phyloP scores from a whole-genome alignment of 2,113 vertebrate species.

The Gracilinanus agilis region DNA sequence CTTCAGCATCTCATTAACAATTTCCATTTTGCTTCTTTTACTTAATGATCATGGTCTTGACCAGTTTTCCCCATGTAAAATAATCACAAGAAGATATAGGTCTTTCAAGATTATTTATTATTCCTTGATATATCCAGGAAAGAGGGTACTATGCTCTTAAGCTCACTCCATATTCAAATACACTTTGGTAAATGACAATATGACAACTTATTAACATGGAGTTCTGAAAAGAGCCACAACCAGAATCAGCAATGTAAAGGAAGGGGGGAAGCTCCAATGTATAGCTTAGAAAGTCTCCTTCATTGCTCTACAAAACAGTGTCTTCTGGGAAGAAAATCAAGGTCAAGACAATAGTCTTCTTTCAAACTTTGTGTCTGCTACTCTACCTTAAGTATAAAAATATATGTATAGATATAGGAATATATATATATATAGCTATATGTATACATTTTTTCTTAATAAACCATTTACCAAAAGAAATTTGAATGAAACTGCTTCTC shows the following conservation, averaged over 20 bases:
- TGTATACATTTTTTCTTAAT: not conserved
- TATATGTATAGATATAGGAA: not conserved
- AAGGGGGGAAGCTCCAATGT: not conserved
- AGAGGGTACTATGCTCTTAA: conserved; percentile 5
- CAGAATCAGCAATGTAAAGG: not conserved
- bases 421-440: not conserved
- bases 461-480: conserved; percentile 49
- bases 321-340: conserved; percentile 56
- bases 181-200: not conserved
- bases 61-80: conserved; percentile 24
- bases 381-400: conserved; percentile 49
- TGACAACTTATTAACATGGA: not conserved
- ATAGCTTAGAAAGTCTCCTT: fast-evolving
- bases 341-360: conserved; percentile 37
- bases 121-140: not conserved
- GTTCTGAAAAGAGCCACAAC: fast-evolving
- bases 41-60: not conserved
- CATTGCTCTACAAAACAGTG: not conserved
- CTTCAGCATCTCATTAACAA: conserved; percentile 8
- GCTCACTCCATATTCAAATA: not conserved
- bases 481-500: conserved; percentile 79
- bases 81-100: not conserved
- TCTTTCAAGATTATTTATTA: not conserved
- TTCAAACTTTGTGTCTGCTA: conserved; percentile 64
- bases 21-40: not conserved